Base-by-base conservation (phyloP, 2,797 vertebrate genomes). In the Botia almorhae region DNA sequence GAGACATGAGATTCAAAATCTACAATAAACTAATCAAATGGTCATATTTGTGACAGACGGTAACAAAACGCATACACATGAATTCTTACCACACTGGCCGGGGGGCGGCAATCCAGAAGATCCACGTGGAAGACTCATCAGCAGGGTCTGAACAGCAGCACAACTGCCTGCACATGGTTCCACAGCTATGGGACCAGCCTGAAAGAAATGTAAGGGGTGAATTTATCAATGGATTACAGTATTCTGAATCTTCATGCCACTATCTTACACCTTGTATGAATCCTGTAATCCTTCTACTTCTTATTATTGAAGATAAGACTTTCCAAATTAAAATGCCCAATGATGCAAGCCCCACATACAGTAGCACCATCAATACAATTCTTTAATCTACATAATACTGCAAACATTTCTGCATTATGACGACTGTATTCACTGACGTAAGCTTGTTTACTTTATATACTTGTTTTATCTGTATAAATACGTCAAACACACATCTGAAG, bases 131-230 rank as follows among this genome's bases (percentile, higher is more conserved):
- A 98, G 94, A 77, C 95, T 95, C 74, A 98, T 87, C 67, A 98
- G 94, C 21, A 98, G 95, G 0, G 96, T 97, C 78, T 97, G 92
- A 11, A 98, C 96, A 0, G 95, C 95, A 0, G 96, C 96, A 92
- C 93, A 91, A 90, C 94, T 96, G 7, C 95, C 95, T 53, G 94
- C 95, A 71, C 97, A 98, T 0, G 96, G 96, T 86, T 98, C 96
- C 19, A 96, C 90, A 81, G 96, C 96, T 1, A 97, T 94, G 0
- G 96, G 95, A 76, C 96, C 96, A 64, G 80, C 55, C 80, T 75
- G 19, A 26, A 17, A 51, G 64, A 53, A 68, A 17, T 29, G 0
- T 7, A 19, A 13, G 55, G 69, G 23, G 19, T 29, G 23, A 17
- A 36, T 64, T 56, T 14, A 36, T 29, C 53, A 10, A 29, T 29